phyloP scores from a whole-genome alignment of 2,888 invertebrate species.

The Heliconius charithonia region DNA sequence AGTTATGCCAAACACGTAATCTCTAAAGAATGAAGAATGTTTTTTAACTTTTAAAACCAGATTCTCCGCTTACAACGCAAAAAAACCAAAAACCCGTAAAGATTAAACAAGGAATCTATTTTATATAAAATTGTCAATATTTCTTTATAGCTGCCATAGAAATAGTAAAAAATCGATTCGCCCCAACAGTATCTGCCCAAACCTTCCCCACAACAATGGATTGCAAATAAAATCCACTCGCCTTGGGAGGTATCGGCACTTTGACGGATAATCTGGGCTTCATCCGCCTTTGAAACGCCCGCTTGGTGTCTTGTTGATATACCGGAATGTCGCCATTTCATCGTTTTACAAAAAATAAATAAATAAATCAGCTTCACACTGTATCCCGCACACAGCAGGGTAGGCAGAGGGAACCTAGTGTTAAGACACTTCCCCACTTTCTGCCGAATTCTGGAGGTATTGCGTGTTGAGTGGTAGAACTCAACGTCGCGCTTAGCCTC shows the following conservation, averaged over 20 bases:
- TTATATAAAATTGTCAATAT: neutral
- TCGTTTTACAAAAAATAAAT: neutral
- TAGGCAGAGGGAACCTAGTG: too few species aligned
- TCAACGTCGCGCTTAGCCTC: too few species aligned
- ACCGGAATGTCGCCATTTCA: constrained; percentile 17
- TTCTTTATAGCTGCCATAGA: neutral
- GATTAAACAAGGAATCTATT: neutral
- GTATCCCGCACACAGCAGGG: too few species aligned
- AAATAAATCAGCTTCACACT: too few species aligned
- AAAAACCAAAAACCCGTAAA: neutral
- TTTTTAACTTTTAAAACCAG: neutral
- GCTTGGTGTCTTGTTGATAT: constrained; percentile 18
- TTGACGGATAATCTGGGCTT: constrained; percentile 65
- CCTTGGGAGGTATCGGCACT: constrained; percentile 69
- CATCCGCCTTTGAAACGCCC: constrained; percentile 48
- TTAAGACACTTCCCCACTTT: too few species aligned
- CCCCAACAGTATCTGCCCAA: constrained; percentile 19
- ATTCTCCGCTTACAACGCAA: neutral
- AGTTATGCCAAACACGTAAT: neutral
- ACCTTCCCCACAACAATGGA: constrained; percentile 33
- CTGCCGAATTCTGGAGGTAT: too few species aligned
- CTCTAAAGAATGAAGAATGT: neutral
- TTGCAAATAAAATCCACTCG: constrained; percentile 40
- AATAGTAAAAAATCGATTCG: constrained; percentile 22
- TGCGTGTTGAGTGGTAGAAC: too few species aligned